These are phyloP conservation scores for Hydra vulgaris DNA, from an alignment of 30 jellyfish, hydroid and myxozoan species.

Conservation along the genomic window DNA sequence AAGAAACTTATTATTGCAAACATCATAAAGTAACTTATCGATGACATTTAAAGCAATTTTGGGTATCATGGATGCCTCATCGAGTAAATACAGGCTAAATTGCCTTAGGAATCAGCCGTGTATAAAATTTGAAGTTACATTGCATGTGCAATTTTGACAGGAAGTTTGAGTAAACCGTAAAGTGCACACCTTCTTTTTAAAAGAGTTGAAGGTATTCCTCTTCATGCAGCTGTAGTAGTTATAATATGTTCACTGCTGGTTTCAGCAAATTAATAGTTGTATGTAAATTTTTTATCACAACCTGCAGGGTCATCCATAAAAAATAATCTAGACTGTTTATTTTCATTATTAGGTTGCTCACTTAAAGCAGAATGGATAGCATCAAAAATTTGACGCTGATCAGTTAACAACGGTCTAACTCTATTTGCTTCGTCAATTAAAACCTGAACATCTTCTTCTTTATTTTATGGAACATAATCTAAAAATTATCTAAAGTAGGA, in stretches of 20 bases:
- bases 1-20: slow-evolving; percentile 1
- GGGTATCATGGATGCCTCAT: slow-evolving; percentile 39
- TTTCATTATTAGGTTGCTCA: slow-evolving; percentile 1
- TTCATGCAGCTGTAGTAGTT: slow-evolving; percentile 39
- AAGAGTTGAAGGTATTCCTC: slow-evolving; percentile 54
- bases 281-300: no score
- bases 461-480: no score
- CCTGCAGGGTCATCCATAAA: no score
- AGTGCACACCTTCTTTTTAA: slow-evolving; percentile 38
- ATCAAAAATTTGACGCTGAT: slow-evolving; percentile 22
- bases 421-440: slow-evolving; percentile 12
- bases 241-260: no score
- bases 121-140: no score
- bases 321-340: no score
- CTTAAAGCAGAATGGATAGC: neutral
- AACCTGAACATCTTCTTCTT: no score
- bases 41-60: slow-evolving; percentile 34
- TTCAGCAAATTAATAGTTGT: no score
- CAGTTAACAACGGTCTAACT: slow-evolving; percentile 1
- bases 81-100: slow-evolving; percentile 12
- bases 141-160: slow-evolving; percentile 21
- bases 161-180: slow-evolving; percentile 30
- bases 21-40: slow-evolving; percentile 29
- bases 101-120: slow-evolving; percentile 30
- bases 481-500: no score